A percentile compares a stretch with the other conserved stretches of the same genome.
These are phyloP conservation scores for Apamea anceps DNA, from an alignment of 2,888 invertebrate genomes.

Conservation along the genomic window DNA sequence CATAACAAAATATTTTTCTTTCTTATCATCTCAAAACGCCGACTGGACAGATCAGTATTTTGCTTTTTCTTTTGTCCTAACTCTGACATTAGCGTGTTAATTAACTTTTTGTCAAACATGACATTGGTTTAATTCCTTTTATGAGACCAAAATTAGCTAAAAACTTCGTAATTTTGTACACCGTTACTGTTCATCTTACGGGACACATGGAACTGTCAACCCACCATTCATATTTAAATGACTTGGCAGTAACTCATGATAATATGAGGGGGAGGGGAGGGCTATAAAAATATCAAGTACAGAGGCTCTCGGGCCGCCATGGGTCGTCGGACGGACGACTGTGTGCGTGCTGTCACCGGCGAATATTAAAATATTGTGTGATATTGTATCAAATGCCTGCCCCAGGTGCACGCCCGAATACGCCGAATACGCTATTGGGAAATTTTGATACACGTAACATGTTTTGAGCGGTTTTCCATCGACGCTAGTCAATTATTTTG, in stretches of 20 bases:
- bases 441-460: conserved; percentile 62
- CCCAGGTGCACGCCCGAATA: conserved; percentile 71
- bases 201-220: conserved; percentile 82
- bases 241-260: conserved; percentile 86
- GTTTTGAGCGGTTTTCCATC: conserved; percentile 34
- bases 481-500: conserved; percentile 41
- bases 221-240: conserved; percentile 87
- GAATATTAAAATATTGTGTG: conserved; percentile 81
- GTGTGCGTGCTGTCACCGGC: conserved; percentile 75
- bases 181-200: conserved; percentile 70
- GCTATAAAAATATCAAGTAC: conserved; percentile 89
- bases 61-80: conserved; percentile 16
- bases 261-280: conserved; percentile 75
- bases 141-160: not conserved
- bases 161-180: conserved; percentile 17
- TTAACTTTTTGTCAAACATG: conserved; percentile 31
- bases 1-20: conserved; percentile 15
- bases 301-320: conserved; percentile 70
- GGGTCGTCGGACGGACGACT: conserved; percentile 64
- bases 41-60: conserved; percentile 11
- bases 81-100: conserved; percentile 24
- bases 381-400: conserved; percentile 72
- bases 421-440: conserved; percentile 62
- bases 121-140: not conserved
- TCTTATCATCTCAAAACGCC: conserved; percentile 6